Percentiles rank a stretch among this genome's conserved stretches.
Conservation (phyloP, 2,888 invertebrate species). For the Campoplex capitator region DNA sequence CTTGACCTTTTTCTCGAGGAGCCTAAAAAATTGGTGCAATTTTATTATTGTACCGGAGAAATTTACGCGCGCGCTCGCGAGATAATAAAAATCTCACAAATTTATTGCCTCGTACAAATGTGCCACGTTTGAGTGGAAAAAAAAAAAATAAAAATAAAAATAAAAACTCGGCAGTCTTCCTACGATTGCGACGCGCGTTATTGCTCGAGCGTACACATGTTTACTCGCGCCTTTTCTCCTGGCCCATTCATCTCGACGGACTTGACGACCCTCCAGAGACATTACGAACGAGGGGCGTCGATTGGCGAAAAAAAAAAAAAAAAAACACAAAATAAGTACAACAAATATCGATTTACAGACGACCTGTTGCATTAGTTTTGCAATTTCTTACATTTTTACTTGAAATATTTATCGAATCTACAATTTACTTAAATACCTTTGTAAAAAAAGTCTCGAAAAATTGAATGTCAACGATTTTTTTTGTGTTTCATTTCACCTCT, state of each 20-base stretch:
- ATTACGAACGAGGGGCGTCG: constrained; percentile 48
- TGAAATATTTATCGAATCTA: neutral
- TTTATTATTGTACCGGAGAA: constrained; percentile 33
- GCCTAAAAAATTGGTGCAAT: neutral
- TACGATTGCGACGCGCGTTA: constrained; percentile 27
- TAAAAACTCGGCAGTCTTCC: constrained; percentile 1
- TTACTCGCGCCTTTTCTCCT: constrained; percentile 19
- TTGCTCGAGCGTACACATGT: constrained; percentile 21
- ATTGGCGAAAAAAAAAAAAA: constrained; percentile 36
- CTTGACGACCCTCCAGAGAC: constrained; percentile 60
- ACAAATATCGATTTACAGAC: neutral
- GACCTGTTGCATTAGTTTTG: neutral
- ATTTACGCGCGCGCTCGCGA: constrained; percentile 14
- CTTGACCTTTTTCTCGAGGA: neutral
- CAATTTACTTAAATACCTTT: neutral
- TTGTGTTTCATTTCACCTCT: too few relatives aligned
- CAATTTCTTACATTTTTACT: neutral
- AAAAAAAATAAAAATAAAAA: neutral
- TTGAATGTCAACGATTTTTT: too few relatives aligned
- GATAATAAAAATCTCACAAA: constrained; percentile 52
- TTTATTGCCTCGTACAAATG: constrained; percentile 3
- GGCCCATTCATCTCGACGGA: constrained; percentile 39
- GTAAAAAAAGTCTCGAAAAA: neutral
- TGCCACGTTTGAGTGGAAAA: neutral
- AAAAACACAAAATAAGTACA: neutral